phyloP scores from a whole-genome alignment of 1,140 invertebrate genomes.

The Nasonia vitripennis region DNA sequence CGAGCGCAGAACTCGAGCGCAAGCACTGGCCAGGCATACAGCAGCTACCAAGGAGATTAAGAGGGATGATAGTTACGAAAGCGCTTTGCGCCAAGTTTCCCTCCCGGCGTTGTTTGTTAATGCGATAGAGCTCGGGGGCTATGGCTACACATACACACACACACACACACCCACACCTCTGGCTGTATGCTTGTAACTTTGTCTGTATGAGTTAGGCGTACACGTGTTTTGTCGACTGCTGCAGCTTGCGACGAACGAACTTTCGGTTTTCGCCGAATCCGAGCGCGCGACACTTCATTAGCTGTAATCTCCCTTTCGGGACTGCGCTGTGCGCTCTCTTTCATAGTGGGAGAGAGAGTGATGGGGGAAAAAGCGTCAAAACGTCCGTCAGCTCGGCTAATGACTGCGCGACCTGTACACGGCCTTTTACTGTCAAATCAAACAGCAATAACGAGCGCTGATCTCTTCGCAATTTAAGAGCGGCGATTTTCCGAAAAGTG shows the following conservation, averaged over 20 bases:
- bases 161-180: too few species aligned
- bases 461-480: neutral
- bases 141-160: neutral
- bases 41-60: constrained; percentile 53
- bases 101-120: constrained; percentile 35
- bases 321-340: neutral
- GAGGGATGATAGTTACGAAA: constrained; percentile 57
- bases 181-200: neutral
- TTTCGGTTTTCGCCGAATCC: constrained; percentile 18
- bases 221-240: constrained; percentile 42
- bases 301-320: constrained; percentile 23
- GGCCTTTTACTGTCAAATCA: constrained; percentile 15
- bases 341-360: neutral
- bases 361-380: neutral
- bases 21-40: neutral
- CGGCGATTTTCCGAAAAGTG: too few species aligned
- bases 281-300: constrained; percentile 37
- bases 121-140: constrained; percentile 34
- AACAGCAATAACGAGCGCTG: constrained; percentile 1
- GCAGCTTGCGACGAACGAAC: neutral
- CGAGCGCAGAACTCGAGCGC: neutral
- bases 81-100: constrained; percentile 49
- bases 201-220: constrained; percentile 17
- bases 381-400: constrained; percentile 23
- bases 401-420: neutral